Conservation (phyloP, 1,140 invertebrate genomes). For the Eriocheir sinensis region DNA sequence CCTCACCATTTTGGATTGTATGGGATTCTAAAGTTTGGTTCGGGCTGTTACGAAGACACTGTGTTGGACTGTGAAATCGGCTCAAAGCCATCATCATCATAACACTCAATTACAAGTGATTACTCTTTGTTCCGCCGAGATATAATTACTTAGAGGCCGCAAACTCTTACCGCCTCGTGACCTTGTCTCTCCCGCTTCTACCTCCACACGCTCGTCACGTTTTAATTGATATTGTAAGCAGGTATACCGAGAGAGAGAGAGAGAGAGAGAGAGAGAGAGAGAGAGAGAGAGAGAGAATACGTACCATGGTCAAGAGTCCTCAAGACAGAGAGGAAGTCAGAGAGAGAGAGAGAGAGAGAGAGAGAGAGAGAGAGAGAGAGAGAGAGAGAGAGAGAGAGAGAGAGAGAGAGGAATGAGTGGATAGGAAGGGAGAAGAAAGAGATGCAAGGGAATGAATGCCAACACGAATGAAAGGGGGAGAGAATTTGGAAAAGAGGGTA, state of each 20-base stretch:
- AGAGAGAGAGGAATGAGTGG: background rate
- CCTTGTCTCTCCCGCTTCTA: conserved; percentile 3
- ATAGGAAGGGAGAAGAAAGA: background rate
- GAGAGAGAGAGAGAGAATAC: background rate
- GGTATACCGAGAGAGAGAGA: background rate
- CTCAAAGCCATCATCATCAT: too few relatives aligned
- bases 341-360: conserved; percentile 23
- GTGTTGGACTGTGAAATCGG: too few relatives aligned
- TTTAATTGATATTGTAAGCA: background rate
- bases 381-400: conserved; percentile 37
- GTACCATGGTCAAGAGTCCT: too few relatives aligned
- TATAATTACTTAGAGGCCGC: too few relatives aligned
- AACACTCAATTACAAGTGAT: too few relatives aligned
- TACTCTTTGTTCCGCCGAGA: too few relatives aligned
- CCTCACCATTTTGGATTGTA: too few relatives aligned
- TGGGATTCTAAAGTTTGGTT: too few relatives aligned
- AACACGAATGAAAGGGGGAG: background rate
- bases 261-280: conserved; percentile 4
- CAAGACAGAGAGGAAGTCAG: background rate
- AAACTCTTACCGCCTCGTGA: too few relatives aligned
- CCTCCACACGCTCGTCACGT: background rate
- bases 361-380: conserved; percentile 40
- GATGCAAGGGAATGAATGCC: background rate
- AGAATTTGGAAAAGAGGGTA: background rate
- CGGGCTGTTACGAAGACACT: too few relatives aligned